phyloP scores from a whole-genome alignment of 1,140 invertebrate species.

The Micrasema longulum region DNA sequence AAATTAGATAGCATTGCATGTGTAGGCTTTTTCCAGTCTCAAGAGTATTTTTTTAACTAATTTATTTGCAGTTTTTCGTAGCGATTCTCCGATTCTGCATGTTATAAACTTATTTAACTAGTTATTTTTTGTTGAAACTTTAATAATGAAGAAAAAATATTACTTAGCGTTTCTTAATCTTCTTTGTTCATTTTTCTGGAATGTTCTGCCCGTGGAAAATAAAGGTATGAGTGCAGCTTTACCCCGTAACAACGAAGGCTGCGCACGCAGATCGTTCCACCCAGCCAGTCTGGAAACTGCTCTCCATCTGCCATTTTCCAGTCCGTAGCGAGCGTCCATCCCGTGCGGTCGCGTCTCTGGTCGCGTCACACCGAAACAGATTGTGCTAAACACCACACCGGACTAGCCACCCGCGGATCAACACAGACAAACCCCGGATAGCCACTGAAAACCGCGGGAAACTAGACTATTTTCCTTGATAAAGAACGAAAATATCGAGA shows the following conservation, averaged over 20 bases:
- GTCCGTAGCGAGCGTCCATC: slow-evolving; percentile 25
- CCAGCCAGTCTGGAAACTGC: slow-evolving; percentile 7
- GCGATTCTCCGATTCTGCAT: too few relatives aligned
- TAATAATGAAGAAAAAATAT: too few relatives aligned
- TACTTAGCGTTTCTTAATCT: not conserved
- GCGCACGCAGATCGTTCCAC: slow-evolving; percentile 21
- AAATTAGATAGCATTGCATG: too few relatives aligned
- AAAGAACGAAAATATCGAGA: too few relatives aligned
- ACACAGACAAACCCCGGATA: slow-evolving; percentile 2
- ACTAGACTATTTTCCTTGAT: not conserved
- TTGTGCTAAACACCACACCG: not conserved
- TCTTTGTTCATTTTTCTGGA: not conserved
- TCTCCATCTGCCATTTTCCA: not conserved
- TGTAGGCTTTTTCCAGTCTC: too few relatives aligned
- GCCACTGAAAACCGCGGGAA: not conserved
- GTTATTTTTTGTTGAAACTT: too few relatives aligned
- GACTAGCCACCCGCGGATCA: not conserved
- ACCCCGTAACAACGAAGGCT: not conserved
- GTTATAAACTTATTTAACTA: too few relatives aligned
- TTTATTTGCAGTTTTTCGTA: too few relatives aligned
- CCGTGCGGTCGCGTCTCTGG: not conserved
- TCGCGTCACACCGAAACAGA: slow-evolving; percentile 2
- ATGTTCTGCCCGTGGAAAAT: not conserved
- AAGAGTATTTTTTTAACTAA: too few relatives aligned
- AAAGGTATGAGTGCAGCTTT: not conserved